Evolutionary conservation across 2,113 vertebrate species (phyloP).

Genomic region (Odocoileus virginianus): DNA sequence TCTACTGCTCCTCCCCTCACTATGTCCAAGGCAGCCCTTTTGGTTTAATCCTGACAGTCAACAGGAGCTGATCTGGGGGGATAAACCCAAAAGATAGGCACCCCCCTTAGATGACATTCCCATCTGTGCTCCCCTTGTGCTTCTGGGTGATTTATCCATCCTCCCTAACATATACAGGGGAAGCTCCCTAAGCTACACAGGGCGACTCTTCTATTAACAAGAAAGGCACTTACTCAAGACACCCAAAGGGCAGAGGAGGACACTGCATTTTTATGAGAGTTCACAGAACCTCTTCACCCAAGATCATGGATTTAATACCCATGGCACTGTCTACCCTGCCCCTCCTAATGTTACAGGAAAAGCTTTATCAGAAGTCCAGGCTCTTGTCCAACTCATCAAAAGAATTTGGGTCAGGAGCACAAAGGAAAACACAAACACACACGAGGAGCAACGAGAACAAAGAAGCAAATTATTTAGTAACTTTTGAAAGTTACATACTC

Average conservation of each 20-base stretch:
- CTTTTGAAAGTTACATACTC: background rate
- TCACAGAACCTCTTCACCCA: background rate
- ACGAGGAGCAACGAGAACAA: background rate
- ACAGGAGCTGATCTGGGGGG: background rate
- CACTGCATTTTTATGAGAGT: background rate
- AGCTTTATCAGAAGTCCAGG: background rate
- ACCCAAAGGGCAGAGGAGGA: background rate
- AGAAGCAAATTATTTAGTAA: background rate
- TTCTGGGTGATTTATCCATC: background rate
- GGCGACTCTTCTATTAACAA: background rate
- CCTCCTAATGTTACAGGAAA: background rate
- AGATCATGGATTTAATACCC: background rate
- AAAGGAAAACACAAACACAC: background rate
- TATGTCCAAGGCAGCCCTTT: background rate
- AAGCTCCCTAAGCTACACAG: background rate
- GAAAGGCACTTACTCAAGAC: background rate
- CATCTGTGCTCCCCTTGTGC: accelerated
- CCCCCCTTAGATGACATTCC: background rate
- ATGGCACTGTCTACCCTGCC: background rate
- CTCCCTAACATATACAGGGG: background rate
- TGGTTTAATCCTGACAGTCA: background rate
- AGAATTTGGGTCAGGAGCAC: background rate
- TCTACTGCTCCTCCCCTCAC: background rate
- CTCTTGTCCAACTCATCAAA: background rate
- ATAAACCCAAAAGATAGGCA: background rate